phyloP scores from a whole-genome alignment of 2,113 vertebrate genomes.

The Gorsachius goisagi region DNA sequence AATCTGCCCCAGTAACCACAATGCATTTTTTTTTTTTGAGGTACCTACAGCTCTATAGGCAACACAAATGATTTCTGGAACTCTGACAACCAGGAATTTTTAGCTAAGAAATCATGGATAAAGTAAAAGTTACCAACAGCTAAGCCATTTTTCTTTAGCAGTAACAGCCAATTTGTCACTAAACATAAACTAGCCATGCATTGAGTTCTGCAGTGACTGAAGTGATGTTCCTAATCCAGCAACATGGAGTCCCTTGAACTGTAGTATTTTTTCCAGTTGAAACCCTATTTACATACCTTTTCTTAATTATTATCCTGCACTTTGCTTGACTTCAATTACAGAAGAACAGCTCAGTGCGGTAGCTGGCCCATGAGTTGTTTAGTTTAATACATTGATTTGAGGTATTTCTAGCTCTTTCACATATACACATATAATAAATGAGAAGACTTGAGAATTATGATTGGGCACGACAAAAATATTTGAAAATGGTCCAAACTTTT shows the following conservation, averaged over 20 bases:
- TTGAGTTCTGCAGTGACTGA: not conserved
- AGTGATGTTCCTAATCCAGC: not conserved
- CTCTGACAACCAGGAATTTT: not conserved
- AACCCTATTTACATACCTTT: not conserved
- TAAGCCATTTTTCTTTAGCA: not conserved
- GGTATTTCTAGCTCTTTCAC: not conserved
- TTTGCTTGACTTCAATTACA: not conserved
- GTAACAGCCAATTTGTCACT: not conserved
- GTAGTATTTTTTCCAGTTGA: not conserved
- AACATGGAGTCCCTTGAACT: not conserved
- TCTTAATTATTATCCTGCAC: not conserved
- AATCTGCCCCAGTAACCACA: not conserved
- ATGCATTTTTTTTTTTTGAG: not conserved
- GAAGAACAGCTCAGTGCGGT: not conserved
- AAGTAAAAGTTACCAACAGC: not conserved
- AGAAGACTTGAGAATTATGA: not conserved
- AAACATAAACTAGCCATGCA: not conserved
- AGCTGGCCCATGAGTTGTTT: not conserved
- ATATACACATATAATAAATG: not conserved
- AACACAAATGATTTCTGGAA: not conserved
- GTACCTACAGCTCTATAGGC: not conserved
- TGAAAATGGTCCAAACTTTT: not conserved
- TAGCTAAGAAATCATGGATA: not conserved
- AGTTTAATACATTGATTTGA: not conserved
- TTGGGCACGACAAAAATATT: conserved; percentile 6